Evolutionary conservation across 2,113 vertebrate genomes (phyloP), one percentile per base, ranked within the genome.

Genomic region (Arothron firmamentum): DNA sequence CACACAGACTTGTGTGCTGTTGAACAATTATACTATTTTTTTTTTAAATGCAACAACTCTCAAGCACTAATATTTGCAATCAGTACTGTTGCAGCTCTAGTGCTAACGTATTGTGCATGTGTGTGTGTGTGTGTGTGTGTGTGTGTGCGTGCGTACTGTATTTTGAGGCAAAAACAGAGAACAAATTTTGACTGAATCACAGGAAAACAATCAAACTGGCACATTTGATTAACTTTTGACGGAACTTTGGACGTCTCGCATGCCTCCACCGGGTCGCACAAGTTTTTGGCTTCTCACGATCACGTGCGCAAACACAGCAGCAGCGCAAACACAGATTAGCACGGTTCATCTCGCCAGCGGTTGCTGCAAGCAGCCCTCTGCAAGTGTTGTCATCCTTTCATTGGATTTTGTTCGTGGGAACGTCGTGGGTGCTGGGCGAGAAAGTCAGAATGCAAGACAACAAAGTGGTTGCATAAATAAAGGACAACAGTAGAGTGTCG

Each of bases 201-300:
- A n/a, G 52, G 59, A 64, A 60, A 1, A 18, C 21, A 34, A 56
- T 59, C 52, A 64, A 53, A 34, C 50, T 9, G 10, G 25, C 41
- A 11, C 41, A 19, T 55, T 54, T 13, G 20, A 50, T 47, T 38
- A 38, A 59, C 80, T 58, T 61, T 80, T 63, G n/a, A n/a, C n/a
- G 75, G 28, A 57, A 18, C 59, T 16, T 68, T 72, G 38, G 53
- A 25, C 57, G 65, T 81, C 80, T 82, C 42, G 42, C 62, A 63
- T 10, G 75, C 60, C 1, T 59, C 75, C 78, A 63, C 42, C 43
- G 67, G 66, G 72, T 78, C 73, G 63, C 53, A 23, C 55, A 60
- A 59, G 52, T 66, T 58, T 58, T 66, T 58, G 58, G 49, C 38
- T 49, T 66, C 63, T 58, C 68, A 73, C 49, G 62, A 28, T 50